Evolutionary conservation across 2,888 invertebrate species (phyloP).

Genomic region (Ochropleura leucogaster): DNA sequence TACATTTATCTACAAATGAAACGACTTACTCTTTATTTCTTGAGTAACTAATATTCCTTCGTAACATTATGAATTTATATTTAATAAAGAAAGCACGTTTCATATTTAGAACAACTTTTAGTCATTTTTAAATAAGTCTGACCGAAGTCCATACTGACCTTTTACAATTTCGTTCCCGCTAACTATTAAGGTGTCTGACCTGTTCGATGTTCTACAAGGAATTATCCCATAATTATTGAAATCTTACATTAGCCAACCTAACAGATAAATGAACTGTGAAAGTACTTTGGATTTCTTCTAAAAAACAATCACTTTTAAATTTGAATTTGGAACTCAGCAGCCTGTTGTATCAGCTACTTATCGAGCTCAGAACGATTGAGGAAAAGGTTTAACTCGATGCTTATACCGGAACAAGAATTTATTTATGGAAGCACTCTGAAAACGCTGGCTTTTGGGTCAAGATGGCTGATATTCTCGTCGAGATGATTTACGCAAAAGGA

Average conservation of each 20-base stretch:
- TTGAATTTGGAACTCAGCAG: constrained; percentile 17
- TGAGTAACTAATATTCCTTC: not conserved
- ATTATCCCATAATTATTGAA: too few relatives aligned
- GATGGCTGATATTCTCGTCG: constrained; percentile 36
- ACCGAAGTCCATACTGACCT: not conserved
- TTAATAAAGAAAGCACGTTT: constrained; percentile 7
- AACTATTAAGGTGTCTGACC: not conserved
- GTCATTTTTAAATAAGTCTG: not conserved
- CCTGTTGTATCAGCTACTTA: constrained; percentile 38
- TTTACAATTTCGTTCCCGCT: not conserved
- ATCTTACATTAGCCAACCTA: too few relatives aligned
- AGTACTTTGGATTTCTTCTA: not conserved
- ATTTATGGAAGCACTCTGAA: constrained; percentile 43
- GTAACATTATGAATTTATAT: not conserved
- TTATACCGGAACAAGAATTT: constrained; percentile 51
- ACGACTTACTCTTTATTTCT: not conserved
- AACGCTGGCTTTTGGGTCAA: constrained; percentile 38
- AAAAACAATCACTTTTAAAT: constrained; percentile 1
- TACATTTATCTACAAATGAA: too few relatives aligned
- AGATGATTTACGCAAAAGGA: constrained; percentile 1
- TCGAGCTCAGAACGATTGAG: constrained; percentile 38
- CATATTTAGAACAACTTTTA: not conserved
- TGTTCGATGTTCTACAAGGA: not conserved
- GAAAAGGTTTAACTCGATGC: constrained; percentile 57
- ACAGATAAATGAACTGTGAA: not conserved